Percentiles rank a stretch among this genome's conserved stretches.
Conservation (phyloP, 2,888 invertebrate species). For the Plebejus argus region DNA sequence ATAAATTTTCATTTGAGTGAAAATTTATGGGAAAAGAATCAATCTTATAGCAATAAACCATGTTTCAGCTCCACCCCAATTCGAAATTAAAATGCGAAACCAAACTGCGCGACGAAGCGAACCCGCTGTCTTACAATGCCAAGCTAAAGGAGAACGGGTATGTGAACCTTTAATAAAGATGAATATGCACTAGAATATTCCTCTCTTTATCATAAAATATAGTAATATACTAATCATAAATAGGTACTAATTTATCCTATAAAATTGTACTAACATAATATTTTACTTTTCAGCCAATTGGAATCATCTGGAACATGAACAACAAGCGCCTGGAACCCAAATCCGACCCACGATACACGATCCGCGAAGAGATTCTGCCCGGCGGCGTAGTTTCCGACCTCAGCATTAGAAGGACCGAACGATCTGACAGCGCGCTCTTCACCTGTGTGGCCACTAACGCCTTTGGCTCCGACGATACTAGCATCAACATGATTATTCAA, state of each 20-base stretch:
- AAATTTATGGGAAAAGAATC: too few relatives aligned
- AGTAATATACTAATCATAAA: too few relatives aligned
- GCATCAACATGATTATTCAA: slow-evolving; percentile 96
- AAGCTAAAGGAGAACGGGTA: slow-evolving; percentile 94
- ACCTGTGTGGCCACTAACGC: slow-evolving; percentile 96
- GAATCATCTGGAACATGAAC: slow-evolving; percentile 97
- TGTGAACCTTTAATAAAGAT: not conserved
- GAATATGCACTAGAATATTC: too few relatives aligned
- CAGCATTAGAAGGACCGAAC: slow-evolving; percentile 93
- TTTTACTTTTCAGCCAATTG: slow-evolving; percentile 84
- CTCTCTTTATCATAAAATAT: too few relatives aligned
- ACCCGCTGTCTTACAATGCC: slow-evolving; percentile 94
- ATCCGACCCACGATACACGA: slow-evolving; percentile 92
- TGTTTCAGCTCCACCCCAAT: slow-evolving; percentile 91
- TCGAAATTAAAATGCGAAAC: slow-evolving; percentile 94
- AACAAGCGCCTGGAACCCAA: slow-evolving; percentile 95
- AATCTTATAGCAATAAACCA: not conserved
- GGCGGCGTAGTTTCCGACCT: slow-evolving; percentile 94
- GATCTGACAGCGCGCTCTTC: slow-evolving; percentile 93
- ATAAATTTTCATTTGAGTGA: not conserved
- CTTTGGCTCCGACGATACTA: slow-evolving; percentile 96
- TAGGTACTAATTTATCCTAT: too few relatives aligned
- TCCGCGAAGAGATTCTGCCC: slow-evolving; percentile 92
- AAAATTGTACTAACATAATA: not conserved
- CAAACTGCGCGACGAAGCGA: slow-evolving; percentile 95